phyloP scores from a whole-genome alignment of 1,140 invertebrate genomes.

The Hypsibius dujardini region DNA sequence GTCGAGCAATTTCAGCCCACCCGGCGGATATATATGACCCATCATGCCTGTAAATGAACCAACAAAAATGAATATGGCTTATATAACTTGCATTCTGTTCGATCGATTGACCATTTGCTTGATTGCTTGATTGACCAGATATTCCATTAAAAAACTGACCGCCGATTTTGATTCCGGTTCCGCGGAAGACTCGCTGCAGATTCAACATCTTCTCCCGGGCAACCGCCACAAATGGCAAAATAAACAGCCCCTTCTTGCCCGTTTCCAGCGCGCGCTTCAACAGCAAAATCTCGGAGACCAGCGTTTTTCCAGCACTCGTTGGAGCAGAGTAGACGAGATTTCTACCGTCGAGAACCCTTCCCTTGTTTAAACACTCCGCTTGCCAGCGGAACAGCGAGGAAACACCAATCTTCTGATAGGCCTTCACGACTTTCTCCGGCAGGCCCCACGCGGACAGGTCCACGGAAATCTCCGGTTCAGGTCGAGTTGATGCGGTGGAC shows the following conservation, averaged over 20 bases:
- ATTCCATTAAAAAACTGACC: no score
- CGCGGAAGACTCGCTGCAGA: conserved; percentile 42
- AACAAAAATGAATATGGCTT: neutral
- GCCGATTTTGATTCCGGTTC: neutral
- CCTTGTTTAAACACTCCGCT: conserved; percentile 53
- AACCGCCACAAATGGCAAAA: conserved; percentile 87
- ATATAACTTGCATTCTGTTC: neutral
- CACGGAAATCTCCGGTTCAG: neutral
- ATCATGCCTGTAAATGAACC: neutral
- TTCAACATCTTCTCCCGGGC: conserved; percentile 88
- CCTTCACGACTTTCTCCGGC: conserved; percentile 23
- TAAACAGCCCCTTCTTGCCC: conserved; percentile 75
- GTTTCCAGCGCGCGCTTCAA: conserved; percentile 72
- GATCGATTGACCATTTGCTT: no score
- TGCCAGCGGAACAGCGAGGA: conserved; percentile 74
- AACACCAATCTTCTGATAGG: conserved; percentile 38
- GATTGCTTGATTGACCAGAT: no score
- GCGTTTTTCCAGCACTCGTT: conserved; percentile 88
- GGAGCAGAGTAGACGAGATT: conserved; percentile 90
- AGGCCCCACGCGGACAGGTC: neutral
- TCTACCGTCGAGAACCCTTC: conserved; percentile 47
- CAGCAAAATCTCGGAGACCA: conserved; percentile 82
- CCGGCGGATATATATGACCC: neutral
- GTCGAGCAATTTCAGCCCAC: no score
- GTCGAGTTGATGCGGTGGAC: no score